Percentiles rank a stretch among this genome's conserved stretches.
These are phyloP conservation scores for Simalia tracyae DNA, from an alignment of 2,797 vertebrate genomes.

Conservation along the genomic window DNA sequence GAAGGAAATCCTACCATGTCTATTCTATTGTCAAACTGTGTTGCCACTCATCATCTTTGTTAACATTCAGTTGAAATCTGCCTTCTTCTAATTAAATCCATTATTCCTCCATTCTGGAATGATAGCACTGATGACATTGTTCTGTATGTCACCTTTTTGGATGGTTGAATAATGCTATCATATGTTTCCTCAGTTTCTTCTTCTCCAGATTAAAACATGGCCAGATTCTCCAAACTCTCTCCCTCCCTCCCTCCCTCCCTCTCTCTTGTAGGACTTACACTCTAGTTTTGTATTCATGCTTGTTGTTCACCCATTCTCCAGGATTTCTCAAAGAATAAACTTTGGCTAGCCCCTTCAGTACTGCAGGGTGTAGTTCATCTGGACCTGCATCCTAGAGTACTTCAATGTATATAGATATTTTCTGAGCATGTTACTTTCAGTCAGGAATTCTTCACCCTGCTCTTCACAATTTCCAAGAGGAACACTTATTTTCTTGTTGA, in stretches of 20 bases:
- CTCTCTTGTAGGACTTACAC: not conserved
- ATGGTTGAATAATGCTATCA: not conserved
- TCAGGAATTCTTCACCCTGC: not conserved
- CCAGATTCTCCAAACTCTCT: not conserved
- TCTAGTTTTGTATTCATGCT: not conserved
- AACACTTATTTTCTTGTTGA: not conserved
- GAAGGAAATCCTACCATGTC: not conserved
- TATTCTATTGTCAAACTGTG: no score
- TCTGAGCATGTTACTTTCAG: not conserved
- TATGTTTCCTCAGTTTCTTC: not conserved
- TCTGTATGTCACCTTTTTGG: not conserved
- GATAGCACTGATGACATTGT: not conserved
- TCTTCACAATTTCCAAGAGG: not conserved
- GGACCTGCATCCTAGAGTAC: not conserved
- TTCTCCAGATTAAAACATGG: not conserved
- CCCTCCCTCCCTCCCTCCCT: no score
- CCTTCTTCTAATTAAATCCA: not conserved
- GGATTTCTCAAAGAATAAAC: not conserved
- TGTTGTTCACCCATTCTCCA: not conserved
- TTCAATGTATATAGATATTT: not conserved
- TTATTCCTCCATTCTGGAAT: not conserved
- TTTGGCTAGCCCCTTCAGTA: not conserved
- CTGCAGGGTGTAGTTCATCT: not conserved
- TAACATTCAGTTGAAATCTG: no score
- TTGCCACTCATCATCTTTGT: no score